Conservation (phyloP, 2,113 vertebrate genomes). For the Ammodytes dubius region DNA sequence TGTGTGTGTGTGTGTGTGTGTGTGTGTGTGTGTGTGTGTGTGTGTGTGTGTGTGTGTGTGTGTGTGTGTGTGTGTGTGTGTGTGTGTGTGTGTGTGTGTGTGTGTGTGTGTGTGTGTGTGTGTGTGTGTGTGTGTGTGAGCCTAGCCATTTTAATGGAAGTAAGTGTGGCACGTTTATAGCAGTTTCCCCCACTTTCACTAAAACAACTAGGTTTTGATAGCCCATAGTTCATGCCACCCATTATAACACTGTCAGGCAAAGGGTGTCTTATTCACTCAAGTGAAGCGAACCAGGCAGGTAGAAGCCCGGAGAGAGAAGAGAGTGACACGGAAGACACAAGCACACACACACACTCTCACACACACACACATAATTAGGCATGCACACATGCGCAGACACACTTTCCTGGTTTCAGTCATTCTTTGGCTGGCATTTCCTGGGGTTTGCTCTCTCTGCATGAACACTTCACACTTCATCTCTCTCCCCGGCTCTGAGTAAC, state of each 20-base stretch:
- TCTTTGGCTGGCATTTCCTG: conserved; percentile 72
- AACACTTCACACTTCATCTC: conserved; percentile 75
- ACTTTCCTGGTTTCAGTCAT: conserved; percentile 65
- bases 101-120: no score
- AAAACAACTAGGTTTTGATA: conserved; percentile 55
- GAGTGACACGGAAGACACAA: conserved; percentile 39
- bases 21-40: conserved; percentile 6
- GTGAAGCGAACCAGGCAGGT: conserved; percentile 63
- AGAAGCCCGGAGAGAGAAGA: conserved; percentile 44
- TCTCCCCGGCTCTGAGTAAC: conserved; percentile 60
- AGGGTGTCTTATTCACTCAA: conserved; percentile 38
- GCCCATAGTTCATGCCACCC: conserved; percentile 40
- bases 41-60: background rate
- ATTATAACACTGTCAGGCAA: conserved; percentile 52
- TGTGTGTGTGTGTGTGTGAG: no score
- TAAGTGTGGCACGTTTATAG: conserved; percentile 35
- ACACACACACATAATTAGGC: conserved; percentile 11
- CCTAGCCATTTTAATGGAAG: conserved; percentile 4
- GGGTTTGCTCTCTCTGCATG: conserved; percentile 66
- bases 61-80: background rate
- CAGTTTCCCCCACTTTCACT: conserved; percentile 13
- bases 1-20: conserved; percentile 9
- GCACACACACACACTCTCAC: conserved; percentile 27
- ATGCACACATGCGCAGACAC: conserved; percentile 20
- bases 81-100: conserved; percentile 5